These are phyloP conservation scores for Brachyalestes nurse DNA, from an alignment of 2,797 vertebrate species.

Conservation along the genomic window DNA sequence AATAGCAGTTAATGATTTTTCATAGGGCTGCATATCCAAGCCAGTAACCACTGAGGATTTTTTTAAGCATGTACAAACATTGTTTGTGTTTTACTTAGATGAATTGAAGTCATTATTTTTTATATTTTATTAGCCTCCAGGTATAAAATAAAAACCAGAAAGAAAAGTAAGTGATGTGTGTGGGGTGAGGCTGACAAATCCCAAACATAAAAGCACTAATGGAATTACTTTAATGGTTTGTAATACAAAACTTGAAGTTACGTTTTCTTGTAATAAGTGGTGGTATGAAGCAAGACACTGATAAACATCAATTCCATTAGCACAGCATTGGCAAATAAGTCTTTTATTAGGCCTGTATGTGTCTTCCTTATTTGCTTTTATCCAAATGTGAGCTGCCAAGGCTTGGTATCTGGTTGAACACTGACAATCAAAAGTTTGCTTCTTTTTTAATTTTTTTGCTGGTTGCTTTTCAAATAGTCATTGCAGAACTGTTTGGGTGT, in stretches of 20 bases:
- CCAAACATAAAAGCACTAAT: constrained; percentile 23
- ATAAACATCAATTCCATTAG: neutral
- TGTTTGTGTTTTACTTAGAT: constrained; percentile 23
- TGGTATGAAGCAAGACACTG: neutral
- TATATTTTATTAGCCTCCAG: neutral
- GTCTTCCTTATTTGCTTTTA: neutral
- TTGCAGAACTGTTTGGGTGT: too few relatives aligned
- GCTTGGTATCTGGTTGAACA: too few relatives aligned
- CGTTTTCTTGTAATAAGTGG: neutral
- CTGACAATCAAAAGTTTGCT: too few relatives aligned
- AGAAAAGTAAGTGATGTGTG: neutral
- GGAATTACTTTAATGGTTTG: constrained; percentile 40
- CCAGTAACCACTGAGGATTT: neutral
- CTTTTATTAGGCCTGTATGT: neutral
- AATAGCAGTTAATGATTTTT: neutral
- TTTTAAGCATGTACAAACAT: neutral
- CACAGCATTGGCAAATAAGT: neutral
- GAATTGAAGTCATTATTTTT: constrained; percentile 8
- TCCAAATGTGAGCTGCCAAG: too few relatives aligned
- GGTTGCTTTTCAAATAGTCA: too few relatives aligned
- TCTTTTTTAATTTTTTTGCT: too few relatives aligned
- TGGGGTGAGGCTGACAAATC: neutral
- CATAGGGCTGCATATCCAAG: neutral
- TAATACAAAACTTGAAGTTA: neutral
- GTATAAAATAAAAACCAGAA: too few relatives aligned